Evolutionary conservation across 2,888 invertebrate genomes (phyloP).

Genomic region (Trichogramma dendrolimi): DNA sequence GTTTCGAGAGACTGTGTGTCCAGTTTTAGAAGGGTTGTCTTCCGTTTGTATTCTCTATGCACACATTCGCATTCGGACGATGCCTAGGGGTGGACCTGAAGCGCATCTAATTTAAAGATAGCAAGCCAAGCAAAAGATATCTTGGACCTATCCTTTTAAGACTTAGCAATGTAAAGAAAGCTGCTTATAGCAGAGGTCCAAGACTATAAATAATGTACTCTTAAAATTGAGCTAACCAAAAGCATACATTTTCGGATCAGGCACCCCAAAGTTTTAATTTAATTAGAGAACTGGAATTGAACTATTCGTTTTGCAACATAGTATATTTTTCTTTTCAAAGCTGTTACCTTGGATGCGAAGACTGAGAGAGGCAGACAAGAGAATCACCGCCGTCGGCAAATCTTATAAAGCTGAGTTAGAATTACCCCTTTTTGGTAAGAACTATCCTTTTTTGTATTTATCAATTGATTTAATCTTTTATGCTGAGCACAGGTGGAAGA

Average conservation of each 20-base stretch:
- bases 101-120: not conserved
- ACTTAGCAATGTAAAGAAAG: not conserved
- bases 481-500: conserved; percentile 28
- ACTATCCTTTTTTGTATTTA: conserved; percentile 3
- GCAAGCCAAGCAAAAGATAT: conserved; percentile 19
- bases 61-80: no score
- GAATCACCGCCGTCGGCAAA: conserved; percentile 34
- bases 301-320: not conserved
- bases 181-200: no score
- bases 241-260: no score
- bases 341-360: conserved; percentile 37
- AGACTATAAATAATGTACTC: not conserved
- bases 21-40: no score
- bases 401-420: conserved; percentile 35
- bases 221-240: not conserved
- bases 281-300: no score
- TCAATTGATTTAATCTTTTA: conserved; percentile 4
- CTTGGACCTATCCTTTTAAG: not conserved
- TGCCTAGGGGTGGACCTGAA: no score
- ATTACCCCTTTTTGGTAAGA: conserved; percentile 35
- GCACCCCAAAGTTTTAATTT: no score
- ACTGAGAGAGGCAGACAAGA: conserved; percentile 38
- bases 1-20: not conserved
- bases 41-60: no score
- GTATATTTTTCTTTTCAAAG: conserved; percentile 25